Evolutionary conservation across 2,888 invertebrate species (phyloP).

Genomic region (Metopia argyrocephala): DNA sequence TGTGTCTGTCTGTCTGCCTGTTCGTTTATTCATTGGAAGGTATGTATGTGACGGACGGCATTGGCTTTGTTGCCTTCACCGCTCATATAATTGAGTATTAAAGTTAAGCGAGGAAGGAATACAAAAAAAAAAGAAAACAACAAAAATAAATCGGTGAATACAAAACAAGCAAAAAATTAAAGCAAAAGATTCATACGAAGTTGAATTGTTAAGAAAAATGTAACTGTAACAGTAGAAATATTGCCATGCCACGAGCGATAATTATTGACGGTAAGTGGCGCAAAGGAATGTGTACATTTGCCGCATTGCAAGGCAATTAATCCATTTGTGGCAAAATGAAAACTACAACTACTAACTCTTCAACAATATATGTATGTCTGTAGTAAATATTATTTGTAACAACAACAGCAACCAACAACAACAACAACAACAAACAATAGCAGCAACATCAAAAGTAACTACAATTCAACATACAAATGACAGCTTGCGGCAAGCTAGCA

Average conservation of each 20-base stretch:
- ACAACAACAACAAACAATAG: slow-evolving; percentile 18
- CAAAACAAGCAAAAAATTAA: not conserved
- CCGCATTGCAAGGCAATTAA: slow-evolving; percentile 63
- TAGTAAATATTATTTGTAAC: not conserved
- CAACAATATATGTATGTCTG: not conserved
- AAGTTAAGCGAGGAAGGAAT: not conserved
- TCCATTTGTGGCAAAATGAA: slow-evolving; percentile 60
- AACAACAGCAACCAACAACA: slow-evolving; percentile 9
- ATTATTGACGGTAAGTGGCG: slow-evolving; percentile 66
- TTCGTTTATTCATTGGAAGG: slow-evolving; percentile 29
- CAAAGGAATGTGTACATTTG: slow-evolving; percentile 62
- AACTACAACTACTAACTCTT: slow-evolving; percentile 18
- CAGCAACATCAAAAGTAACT: slow-evolving; percentile 8
- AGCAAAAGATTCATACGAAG: slow-evolving; percentile 29
- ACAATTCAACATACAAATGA: slow-evolving; percentile 48
- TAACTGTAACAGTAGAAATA: slow-evolving; percentile 66
- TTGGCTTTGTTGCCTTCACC: slow-evolving; percentile 45
- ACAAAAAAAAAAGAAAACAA: not conserved
- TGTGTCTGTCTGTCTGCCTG: not conserved
- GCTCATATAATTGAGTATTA: not conserved
- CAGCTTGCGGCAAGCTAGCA: slow-evolving; percentile 46
- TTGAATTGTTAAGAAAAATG: slow-evolving; percentile 57
- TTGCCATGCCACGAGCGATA: slow-evolving; percentile 62
- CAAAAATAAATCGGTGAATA: not conserved
- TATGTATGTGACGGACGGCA: slow-evolving; percentile 54